Conservation (phyloP, 2,888 invertebrate genomes). For the Apodemia duryi region DNA sequence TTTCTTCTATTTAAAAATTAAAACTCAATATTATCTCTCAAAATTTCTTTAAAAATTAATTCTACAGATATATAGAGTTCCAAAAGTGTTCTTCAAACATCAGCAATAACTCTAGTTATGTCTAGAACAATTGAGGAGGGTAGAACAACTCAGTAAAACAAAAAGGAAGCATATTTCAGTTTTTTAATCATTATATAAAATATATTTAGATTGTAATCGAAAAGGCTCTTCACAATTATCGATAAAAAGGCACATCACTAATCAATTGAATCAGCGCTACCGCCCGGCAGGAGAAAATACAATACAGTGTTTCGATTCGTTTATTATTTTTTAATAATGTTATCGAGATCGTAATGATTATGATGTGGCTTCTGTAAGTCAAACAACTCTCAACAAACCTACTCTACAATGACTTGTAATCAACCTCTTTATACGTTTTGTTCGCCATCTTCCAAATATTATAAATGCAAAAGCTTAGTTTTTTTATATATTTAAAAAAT, state of each 20-base stretch:
- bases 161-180: no score
- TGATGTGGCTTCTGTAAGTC: conserved; percentile 12
- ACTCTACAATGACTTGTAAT: not conserved
- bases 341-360: conserved; percentile 22
- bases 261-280: conserved; percentile 37
- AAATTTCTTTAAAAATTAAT: no score
- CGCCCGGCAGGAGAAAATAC: conserved; percentile 43
- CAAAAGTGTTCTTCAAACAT: no score
- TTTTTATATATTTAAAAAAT: no score
- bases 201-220: not conserved
- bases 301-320: conserved; percentile 46
- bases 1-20: no score
- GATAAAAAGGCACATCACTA: conserved; percentile 33
- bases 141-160: no score
- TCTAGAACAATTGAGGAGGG: not conserved
- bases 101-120: not conserved
- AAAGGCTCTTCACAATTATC: not conserved
- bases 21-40: no score
- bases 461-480: no score
- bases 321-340: conserved; percentile 35
- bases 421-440: no score
- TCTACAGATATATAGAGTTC: no score
- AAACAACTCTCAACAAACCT: not conserved
- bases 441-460: no score
- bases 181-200: not conserved